phyloP scores from a whole-genome alignment of 2,797 vertebrate genomes.

The Rhabdophis nuchalis region DNA sequence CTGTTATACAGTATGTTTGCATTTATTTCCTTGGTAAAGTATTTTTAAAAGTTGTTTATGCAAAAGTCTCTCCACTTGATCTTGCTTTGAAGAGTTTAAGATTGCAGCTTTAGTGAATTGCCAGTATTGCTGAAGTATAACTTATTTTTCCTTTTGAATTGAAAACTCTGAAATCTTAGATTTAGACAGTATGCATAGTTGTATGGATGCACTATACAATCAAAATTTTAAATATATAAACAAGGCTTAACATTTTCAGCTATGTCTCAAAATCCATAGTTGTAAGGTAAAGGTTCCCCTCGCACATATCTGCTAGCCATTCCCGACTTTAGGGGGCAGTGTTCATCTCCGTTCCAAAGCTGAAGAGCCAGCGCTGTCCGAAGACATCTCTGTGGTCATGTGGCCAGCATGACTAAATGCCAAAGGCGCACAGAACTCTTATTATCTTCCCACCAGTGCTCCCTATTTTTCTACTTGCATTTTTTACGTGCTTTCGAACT shows the following conservation, averaged over 20 bases:
- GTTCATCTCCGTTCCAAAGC: no score
- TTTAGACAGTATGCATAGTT: neutral
- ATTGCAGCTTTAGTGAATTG: neutral
- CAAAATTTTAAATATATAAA: neutral
- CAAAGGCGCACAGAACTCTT: no score
- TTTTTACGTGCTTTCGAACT: no score
- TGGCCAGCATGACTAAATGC: no score
- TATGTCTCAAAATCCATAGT: neutral
- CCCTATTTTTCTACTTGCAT: no score
- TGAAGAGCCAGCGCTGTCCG: no score
- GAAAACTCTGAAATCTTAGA: neutral
- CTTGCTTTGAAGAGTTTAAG: neutral
- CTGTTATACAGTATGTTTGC: neutral
- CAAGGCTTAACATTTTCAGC: neutral
- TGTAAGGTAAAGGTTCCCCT: neutral
- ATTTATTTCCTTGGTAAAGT: neutral
- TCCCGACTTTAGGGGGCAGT: no score
- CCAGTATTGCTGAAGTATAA: neutral
- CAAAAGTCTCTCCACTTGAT: neutral
- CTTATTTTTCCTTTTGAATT: neutral
- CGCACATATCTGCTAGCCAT: no score
- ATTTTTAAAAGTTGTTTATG: neutral
- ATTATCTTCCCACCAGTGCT: no score
- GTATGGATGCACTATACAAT: neutral
- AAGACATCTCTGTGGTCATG: no score